phyloP scores from a whole-genome alignment of 2,797 vertebrate genomes.

The Enteromius thamalakanensis region DNA sequence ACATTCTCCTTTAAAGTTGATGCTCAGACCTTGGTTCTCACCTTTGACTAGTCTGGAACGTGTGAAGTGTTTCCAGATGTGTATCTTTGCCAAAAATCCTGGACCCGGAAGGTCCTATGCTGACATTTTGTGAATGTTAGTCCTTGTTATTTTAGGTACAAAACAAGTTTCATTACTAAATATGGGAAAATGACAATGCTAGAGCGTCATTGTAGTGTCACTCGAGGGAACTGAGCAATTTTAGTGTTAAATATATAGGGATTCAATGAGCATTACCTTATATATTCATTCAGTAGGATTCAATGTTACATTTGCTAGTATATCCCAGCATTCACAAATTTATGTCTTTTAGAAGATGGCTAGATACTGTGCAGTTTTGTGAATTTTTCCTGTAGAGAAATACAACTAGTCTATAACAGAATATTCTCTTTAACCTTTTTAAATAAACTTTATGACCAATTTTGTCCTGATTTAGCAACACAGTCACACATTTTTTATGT shows the following conservation, averaged over 20 bases:
- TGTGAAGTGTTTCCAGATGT: constrained; percentile 77
- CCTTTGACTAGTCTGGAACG: constrained; percentile 68
- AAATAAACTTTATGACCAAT: not conserved
- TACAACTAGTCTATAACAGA: not conserved
- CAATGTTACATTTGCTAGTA: not conserved
- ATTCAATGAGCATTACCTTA: not conserved
- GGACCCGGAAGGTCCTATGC: constrained; percentile 56
- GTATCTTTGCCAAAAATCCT: constrained; percentile 64
- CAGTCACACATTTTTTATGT: not conserved
- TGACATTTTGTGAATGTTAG: constrained; percentile 47
- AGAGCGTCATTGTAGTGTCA: not conserved
- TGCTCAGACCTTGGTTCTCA: constrained; percentile 66
- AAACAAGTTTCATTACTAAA: constrained; percentile 68
- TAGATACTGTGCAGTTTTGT: not conserved
- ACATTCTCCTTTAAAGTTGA: constrained; percentile 54
- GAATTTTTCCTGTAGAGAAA: not conserved
- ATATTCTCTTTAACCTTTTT: not conserved
- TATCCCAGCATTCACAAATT: not conserved
- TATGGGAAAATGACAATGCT: constrained; percentile 73
- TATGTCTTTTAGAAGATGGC: not conserved
- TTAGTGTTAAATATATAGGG: not conserved
- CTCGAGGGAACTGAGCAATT: not conserved
- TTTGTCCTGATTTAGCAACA: not conserved
- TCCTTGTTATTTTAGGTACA: constrained; percentile 54
- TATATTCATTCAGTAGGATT: not conserved